These are phyloP conservation scores for Pyrocoelia pectoralis DNA, from an alignment of 2,888 invertebrate species.

Conservation along the genomic window DNA sequence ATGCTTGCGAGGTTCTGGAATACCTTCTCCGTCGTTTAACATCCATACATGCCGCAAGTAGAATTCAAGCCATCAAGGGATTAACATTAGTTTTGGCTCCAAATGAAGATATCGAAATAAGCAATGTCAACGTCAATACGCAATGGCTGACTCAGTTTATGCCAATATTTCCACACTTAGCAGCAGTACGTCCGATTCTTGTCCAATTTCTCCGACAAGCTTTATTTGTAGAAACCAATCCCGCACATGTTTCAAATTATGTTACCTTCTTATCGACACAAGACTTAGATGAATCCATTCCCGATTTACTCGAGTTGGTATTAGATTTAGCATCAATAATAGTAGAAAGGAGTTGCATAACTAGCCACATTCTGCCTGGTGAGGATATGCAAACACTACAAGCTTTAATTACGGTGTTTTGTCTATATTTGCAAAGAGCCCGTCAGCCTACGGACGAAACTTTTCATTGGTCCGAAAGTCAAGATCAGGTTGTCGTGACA, in stretches of 20 bases:
- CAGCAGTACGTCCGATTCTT: constrained; percentile 72
- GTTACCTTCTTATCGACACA: constrained; percentile 84
- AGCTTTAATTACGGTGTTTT: constrained; percentile 75
- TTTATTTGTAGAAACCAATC: constrained; percentile 90
- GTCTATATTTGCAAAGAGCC: constrained; percentile 77
- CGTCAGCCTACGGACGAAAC: constrained; percentile 69
- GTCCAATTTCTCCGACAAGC: constrained; percentile 81
- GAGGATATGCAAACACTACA: constrained; percentile 68
- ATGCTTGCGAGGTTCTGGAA: constrained; percentile 84
- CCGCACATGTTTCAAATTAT: constrained; percentile 82
- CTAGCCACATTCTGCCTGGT: constrained; percentile 66
- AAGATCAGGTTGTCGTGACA: constrained; percentile 79
- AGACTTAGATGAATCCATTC: constrained; percentile 70
- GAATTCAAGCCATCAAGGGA: constrained; percentile 76
- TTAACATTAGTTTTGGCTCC: constrained; percentile 54
- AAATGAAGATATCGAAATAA: constrained; percentile 58
- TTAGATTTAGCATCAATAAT: constrained; percentile 90
- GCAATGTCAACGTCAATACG: constrained; percentile 45
- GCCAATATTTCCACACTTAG: constrained; percentile 82
- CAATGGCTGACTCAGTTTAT: constrained; percentile 70
- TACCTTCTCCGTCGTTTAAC: constrained; percentile 88
- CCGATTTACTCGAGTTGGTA: constrained; percentile 72
- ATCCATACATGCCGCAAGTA: constrained; percentile 79
- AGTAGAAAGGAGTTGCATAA: constrained; percentile 89
- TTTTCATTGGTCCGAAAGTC: constrained; percentile 71